These are phyloP conservation scores for Megamerina dolium DNA, from an alignment of 2,888 invertebrate genomes.

Conservation along the genomic window DNA sequence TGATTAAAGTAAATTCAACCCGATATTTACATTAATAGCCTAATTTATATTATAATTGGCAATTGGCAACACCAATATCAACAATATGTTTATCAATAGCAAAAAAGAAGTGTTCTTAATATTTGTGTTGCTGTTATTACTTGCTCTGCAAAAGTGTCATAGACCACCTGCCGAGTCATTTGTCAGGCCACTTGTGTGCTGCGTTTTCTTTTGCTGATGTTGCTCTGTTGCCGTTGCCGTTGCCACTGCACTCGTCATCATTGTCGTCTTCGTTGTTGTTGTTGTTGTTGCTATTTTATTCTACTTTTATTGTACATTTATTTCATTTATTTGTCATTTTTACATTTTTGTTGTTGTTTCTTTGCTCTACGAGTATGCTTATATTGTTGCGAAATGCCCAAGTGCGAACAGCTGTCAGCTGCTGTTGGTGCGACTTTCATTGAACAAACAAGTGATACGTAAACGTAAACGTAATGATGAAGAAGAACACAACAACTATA, in stretches of 20 bases:
- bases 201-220: constrained; percentile 6
- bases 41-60: too few species aligned
- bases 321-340: constrained; percentile 2
- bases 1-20: too few species aligned
- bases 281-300: constrained; percentile 3
- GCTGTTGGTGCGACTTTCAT: too few species aligned
- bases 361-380: background rate
- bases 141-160: constrained; percentile 10
- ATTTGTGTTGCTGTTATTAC: too few species aligned
- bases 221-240: background rate
- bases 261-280: background rate
- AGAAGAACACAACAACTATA: too few species aligned
- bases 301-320: constrained; percentile 7
- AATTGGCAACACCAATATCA: too few species aligned
- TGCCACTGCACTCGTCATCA: background rate
- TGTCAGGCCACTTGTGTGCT: constrained; percentile 19
- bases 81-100: too few species aligned
- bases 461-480: too few species aligned
- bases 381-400: background rate
- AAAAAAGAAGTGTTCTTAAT: too few species aligned
- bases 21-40: too few species aligned
- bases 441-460: too few species aligned
- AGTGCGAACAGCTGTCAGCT: constrained; percentile 22
- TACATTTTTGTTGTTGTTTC: constrained; percentile 2
- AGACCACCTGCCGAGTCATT: constrained; percentile 24